Conservation (phyloP, 2,113 vertebrate genomes). For the Stigmatopora nigra region DNA sequence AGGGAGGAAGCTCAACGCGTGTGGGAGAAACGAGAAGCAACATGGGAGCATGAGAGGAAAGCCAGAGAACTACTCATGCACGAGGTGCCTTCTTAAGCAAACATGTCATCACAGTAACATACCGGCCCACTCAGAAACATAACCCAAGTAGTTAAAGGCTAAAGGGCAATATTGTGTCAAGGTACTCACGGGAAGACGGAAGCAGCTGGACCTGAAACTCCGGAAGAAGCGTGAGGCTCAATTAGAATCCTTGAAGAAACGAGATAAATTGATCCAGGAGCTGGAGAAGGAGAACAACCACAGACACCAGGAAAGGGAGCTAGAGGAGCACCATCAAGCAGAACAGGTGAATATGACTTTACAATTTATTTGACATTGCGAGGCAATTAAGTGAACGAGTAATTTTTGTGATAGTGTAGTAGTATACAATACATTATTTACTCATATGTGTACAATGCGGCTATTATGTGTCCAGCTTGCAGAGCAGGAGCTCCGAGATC, state of each 20-base stretch:
- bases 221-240: conserved; percentile 77
- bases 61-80: conserved; percentile 87
- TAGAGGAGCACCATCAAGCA: conserved; percentile 50
- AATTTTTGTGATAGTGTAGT: not conserved
- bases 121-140: not conserved
- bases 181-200: conserved; percentile 80
- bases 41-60: conserved; percentile 83
- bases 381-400: not conserved
- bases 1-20: conserved; percentile 87
- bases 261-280: conserved; percentile 77
- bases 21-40: conserved; percentile 85
- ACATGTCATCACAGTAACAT: not conserved
- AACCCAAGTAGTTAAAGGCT: not conserved
- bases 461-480: conserved; percentile 28
- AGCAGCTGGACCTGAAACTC: conserved; percentile 79
- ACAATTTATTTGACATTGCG: not conserved
- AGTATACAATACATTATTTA: not conserved
- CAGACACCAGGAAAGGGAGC: conserved; percentile 51
- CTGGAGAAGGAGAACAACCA: conserved; percentile 74
- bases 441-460: not conserved
- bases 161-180: conserved; percentile 32
- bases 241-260: conserved; percentile 74
- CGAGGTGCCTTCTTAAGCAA: conserved; percentile 72
- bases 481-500: conserved; percentile 49
- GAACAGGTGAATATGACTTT: conserved; percentile 68